Percentiles rank a stretch among this genome's conserved stretches.
Conservation (phyloP, 2,888 invertebrate genomes). For the Mesoligia furuncula region DNA sequence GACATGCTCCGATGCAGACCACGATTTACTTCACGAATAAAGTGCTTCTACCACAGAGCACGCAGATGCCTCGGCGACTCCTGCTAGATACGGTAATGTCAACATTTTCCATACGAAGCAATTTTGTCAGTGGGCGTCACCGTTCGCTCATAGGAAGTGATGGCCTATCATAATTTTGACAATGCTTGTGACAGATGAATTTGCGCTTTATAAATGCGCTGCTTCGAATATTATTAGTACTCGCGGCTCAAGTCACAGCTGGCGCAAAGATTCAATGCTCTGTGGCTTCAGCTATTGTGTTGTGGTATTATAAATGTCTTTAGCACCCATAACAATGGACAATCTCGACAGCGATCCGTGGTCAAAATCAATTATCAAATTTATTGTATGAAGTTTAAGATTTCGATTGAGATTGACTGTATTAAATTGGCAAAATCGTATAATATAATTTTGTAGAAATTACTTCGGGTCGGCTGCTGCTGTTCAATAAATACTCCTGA, state of each 20-base stretch:
- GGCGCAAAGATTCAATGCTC: background rate
- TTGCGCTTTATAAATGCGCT: no score
- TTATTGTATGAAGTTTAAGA: background rate
- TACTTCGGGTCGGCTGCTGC: no score
- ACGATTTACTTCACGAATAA: background rate
- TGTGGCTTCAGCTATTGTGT: background rate
- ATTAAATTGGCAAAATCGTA: no score
- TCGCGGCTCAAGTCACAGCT: background rate
- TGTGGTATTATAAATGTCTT: background rate
- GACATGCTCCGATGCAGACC: conserved; percentile 10
- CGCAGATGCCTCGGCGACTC: no score
- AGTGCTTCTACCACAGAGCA: background rate
- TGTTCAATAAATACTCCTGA: background rate
- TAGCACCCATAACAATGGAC: background rate
- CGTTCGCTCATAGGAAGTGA: no score
- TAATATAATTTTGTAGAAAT: no score
- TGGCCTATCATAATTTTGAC: no score
- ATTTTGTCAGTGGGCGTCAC: background rate
- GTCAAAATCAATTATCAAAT: background rate
- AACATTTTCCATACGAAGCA: background rate
- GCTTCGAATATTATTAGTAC: no score
- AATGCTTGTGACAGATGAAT: no score
- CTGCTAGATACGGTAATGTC: background rate
- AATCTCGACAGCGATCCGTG: background rate
- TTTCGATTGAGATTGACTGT: background rate